Percentiles rank a stretch among this genome's conserved stretches.
These are phyloP conservation scores for Anneissia japonica DNA, from an alignment of 35 echinoderm and acorn worm species.

Conservation along the genomic window DNA sequence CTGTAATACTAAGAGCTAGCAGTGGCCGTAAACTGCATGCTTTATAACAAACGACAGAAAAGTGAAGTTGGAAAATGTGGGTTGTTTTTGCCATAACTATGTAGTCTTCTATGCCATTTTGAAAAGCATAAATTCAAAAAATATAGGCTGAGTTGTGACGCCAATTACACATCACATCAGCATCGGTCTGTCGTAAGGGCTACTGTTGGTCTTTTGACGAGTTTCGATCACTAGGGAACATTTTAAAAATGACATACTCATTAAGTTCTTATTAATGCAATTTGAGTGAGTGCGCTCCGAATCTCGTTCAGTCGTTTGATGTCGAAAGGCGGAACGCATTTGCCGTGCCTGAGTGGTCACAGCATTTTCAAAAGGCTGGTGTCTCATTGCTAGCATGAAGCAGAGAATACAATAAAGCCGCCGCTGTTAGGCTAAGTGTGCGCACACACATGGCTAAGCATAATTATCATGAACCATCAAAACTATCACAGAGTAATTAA, in stretches of 20 bases:
- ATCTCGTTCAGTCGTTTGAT: not conserved
- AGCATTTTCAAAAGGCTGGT: not conserved
- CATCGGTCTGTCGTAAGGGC: not conserved
- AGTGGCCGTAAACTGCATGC: not conserved
- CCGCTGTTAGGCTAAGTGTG: not conserved
- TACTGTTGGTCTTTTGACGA: not conserved
- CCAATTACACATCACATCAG: not conserved
- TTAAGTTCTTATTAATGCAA: not conserved
- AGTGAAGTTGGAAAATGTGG: not conserved
- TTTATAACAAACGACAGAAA: not conserved
- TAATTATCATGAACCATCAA: not conserved
- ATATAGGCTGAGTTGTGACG: not conserved
- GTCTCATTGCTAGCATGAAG: not conserved
- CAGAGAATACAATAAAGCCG: not conserved
- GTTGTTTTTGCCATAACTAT: not conserved
- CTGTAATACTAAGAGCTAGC: too few relatives aligned
- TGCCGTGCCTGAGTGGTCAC: not conserved
- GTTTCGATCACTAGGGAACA: not conserved
- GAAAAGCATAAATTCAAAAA: not conserved
- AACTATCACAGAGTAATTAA: not conserved
- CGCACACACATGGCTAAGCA: not conserved
- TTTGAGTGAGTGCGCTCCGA: not conserved
- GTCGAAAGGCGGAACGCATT: not conserved
- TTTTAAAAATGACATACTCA: not conserved
- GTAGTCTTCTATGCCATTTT: not conserved